Base-by-base conservation (phyloP, 2,113 vertebrate genomes). In the Tragelaphus scriptus region DNA sequence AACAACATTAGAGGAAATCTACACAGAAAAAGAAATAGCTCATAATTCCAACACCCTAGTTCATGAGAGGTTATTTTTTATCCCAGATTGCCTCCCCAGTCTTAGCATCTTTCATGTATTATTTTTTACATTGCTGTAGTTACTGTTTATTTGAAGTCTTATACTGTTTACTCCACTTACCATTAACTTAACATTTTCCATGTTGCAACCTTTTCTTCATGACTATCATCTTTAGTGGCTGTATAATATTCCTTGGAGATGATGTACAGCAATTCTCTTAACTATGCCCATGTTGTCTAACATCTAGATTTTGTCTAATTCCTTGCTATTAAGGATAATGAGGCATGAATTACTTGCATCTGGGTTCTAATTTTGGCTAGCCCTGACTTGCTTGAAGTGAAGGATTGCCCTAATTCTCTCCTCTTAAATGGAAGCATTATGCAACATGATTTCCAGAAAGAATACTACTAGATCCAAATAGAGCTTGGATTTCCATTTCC, bases 181-280 rank as follows among this genome's bases (percentile, higher is more conserved):
- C 32, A 84, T 94, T 36, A 82, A 68, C 94, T 88, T 95, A 95
- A 40, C 82, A 94, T 96, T 95, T 97, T 80, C 32, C 75, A 63
- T 91, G 59, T 88, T 90, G 44, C 80, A 95, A 59, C 53, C 53
- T 61, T 94, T 49, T 97, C 71, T 95, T 95, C 26, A 51, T 92
- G 95, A 94, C 94, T 55, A 77, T 96, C 44, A 91, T 65, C 97
- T 97, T 96, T 96, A 97, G 92, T 93, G 61, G 30, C 65, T 88
- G 68, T 19, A 53, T 97, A 94, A 89, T 98, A 97, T 59, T 98
- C 65, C 89, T 88, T 86, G 55, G 16, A 97, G 59, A 51, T 96
- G 55, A 95, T 86, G 9, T 30, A 19, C 10, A 80, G 51, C 21
- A 88, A 95, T 95, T 96, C 93, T 95, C 89, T 97, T 90, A 91